Evolutionary conservation across 2,888 invertebrate species (phyloP).

Genomic region (Helicoverpa assulta): DNA sequence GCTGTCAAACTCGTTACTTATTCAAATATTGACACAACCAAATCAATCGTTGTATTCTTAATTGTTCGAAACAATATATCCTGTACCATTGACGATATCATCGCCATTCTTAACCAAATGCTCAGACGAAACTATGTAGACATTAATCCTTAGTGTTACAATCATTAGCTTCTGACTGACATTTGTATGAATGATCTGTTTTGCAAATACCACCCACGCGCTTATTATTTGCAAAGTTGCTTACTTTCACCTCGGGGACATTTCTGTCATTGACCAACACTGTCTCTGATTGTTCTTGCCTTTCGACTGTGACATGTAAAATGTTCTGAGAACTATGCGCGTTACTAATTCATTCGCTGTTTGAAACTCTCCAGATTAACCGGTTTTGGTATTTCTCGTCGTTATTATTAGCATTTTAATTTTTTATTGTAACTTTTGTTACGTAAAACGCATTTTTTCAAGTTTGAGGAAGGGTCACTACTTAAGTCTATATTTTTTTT

Average conservation of each 20-base stretch:
- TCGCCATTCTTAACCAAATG: conserved; percentile 42
- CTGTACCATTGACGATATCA: conserved; percentile 27
- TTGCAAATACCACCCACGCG: conserved; percentile 76
- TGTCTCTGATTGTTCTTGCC: conserved; percentile 51
- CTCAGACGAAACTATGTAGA: conserved; percentile 58
- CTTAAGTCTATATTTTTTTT: conserved; percentile 45
- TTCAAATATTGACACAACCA: conserved; percentile 27
- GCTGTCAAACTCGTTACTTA: conserved; percentile 43
- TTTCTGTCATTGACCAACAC: conserved; percentile 66
- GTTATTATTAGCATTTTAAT: conserved; percentile 33
- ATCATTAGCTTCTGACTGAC: conserved; percentile 68
- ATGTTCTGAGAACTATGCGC: conserved; percentile 23
- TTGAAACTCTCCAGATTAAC: conserved; percentile 45
- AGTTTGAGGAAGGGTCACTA: conserved; percentile 39
- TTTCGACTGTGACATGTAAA: conserved; percentile 21
- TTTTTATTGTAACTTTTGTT: conserved; percentile 38
- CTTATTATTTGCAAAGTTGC: conserved; percentile 75
- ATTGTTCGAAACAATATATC: conserved; percentile 35
- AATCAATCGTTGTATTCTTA: conserved; percentile 37
- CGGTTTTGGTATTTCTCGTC: conserved; percentile 43
- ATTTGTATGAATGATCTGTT: conserved; percentile 74
- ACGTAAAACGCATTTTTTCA: conserved; percentile 46
- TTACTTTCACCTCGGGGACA: conserved; percentile 75
- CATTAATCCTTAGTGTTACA: conserved; percentile 58
- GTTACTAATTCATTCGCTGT: conserved; percentile 23